Base-by-base conservation (phyloP, 2,888 invertebrate species). In the Cactoblastis cactorum region DNA sequence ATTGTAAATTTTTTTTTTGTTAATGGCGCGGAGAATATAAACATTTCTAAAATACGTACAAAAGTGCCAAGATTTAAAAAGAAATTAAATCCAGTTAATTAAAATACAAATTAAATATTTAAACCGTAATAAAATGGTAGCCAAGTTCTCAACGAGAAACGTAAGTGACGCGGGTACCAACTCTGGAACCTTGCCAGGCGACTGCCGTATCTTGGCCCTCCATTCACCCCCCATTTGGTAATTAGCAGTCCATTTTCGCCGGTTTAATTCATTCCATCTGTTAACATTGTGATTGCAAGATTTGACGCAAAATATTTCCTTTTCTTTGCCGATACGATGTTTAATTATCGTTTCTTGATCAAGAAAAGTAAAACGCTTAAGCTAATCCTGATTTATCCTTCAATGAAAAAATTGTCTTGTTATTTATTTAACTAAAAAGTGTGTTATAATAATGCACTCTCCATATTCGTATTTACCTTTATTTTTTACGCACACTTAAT, bases 231-330 rank as follows among this genome's bases (percentile, higher is more conserved):
- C 17, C 43, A 43, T 43, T 43, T 43, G 8, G 43, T 43, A 43
- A 43, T 43, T 43, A 43, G 43, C 43, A 43, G 43, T 17, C 28
- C 17, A 32, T 43, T 43, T 24, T 32, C 43, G 28, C 43, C 4
- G 12, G 12, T 41, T 28, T 43, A 43, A 32, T 43, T 43, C 24
- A 43, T 43, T 43, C 28, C 28, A 17, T 41, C 14, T 41, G 18
- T 22, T 43, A 43, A 43, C n/a, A n/a, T n/a, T 43, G 43, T 6
- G 28, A 28, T 43, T 43, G 43, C n/a, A 11, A 43, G 43, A 3
- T 17, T 24, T 43, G 15, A 11, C 17, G 24, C 22, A 24, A 24
- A n/a, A 14, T 9, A 24, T 2, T 24, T 14, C 14, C 14, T 14
- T 12, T 5, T 8, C 3, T 35, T 34, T 35, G 35, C n/a, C 6